These are phyloP conservation scores for Sylvietta virens DNA, from an alignment of 2,113 vertebrate species.

Conservation along the genomic window DNA sequence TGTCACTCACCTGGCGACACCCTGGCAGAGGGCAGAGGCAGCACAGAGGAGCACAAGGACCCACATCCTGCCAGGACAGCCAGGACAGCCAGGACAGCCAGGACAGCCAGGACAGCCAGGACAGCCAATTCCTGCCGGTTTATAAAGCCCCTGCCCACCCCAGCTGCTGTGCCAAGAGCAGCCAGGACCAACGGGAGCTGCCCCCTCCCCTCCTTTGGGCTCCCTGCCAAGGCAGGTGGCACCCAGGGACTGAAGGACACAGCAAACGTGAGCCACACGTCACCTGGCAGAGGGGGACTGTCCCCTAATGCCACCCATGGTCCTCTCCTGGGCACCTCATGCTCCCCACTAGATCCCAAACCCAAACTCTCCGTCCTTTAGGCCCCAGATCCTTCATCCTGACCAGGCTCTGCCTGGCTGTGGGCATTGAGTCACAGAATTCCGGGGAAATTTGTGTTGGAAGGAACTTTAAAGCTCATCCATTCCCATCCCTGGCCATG, in stretches of 20 bases:
- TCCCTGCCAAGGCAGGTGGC: not conserved
- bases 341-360: not conserved
- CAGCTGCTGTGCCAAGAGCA: not conserved
- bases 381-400: not conserved
- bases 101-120: not conserved
- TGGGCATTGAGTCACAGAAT: not conserved
- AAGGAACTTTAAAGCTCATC: not conserved
- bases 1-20: constrained; percentile 53
- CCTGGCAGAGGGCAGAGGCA: constrained; percentile 63
- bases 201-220: not conserved
- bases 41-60: constrained; percentile 54
- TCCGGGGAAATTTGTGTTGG: not conserved
- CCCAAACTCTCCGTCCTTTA: not conserved
- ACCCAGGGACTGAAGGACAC: not conserved
- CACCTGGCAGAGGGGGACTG: fast-evolving
- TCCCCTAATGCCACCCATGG: fast-evolving
- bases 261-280: not conserved
- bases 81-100: not conserved
- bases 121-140: fast-evolving
- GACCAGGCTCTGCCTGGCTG: not conserved
- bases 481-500: too few species aligned
- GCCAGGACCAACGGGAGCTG: not conserved
- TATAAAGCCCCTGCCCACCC: constrained; percentile 24
- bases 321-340: fast-evolving
- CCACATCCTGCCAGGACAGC: constrained; percentile 50